Conservation (phyloP, 2,797 vertebrate species). For the Neoniphon sammara region DNA sequence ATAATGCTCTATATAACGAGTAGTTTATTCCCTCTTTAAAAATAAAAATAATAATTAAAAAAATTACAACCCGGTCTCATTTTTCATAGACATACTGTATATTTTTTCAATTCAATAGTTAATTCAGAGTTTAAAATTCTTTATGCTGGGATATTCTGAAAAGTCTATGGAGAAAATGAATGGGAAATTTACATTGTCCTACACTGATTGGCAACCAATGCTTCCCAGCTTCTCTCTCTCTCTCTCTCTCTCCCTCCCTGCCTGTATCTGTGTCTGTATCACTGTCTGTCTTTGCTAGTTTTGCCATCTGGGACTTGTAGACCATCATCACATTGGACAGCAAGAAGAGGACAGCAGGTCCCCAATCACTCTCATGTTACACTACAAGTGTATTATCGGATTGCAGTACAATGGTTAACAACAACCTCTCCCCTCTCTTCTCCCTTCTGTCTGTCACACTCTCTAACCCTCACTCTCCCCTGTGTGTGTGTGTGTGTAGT, state of each 20-base stretch:
- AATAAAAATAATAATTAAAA: too few relatives aligned
- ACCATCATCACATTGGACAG: slow-evolving; percentile 57
- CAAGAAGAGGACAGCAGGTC: slow-evolving; percentile 49
- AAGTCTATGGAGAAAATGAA: too few relatives aligned
- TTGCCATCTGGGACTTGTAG: slow-evolving; percentile 49
- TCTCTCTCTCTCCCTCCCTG: slow-evolving; percentile 34
- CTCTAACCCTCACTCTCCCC: not conserved
- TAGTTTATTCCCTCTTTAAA: too few relatives aligned
- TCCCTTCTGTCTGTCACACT: slow-evolving; percentile 27
- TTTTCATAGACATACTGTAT: too few relatives aligned
- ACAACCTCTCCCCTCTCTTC: slow-evolving; percentile 19
- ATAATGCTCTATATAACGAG: too few relatives aligned
- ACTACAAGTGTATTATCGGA: slow-evolving; percentile 30
- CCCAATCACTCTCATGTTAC: slow-evolving; percentile 54
- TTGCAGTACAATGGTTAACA: slow-evolving; percentile 21
- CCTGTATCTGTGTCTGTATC: not conserved
- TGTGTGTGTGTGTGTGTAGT: not conserved
- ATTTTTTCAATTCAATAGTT: too few relatives aligned
- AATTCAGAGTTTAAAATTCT: too few relatives aligned
- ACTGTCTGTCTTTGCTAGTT: slow-evolving; percentile 28
- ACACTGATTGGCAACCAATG: not conserved
- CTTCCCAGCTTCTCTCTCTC: not conserved
- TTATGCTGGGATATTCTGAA: too few relatives aligned
- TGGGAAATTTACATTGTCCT: too few relatives aligned
- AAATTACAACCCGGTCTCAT: too few relatives aligned